These are phyloP conservation scores for Meteorus sp. DNA, from an alignment of 1,140 invertebrate genomes.

Conservation along the genomic window DNA sequence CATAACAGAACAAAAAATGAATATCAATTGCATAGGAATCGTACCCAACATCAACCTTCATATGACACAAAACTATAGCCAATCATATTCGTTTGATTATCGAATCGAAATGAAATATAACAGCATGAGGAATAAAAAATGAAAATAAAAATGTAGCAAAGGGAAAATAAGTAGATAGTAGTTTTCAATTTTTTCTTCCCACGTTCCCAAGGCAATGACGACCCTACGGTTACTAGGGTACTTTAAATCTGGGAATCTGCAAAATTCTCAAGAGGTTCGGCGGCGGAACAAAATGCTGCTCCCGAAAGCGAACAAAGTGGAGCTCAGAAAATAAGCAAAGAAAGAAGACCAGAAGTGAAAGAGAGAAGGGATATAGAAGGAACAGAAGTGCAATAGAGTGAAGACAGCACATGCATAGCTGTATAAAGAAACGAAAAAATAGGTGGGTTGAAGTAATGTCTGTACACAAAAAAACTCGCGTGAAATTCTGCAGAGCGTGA, in stretches of 20 bases:
- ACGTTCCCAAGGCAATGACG: not conserved
- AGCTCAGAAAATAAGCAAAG: conserved; percentile 17
- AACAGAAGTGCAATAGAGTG: not conserved
- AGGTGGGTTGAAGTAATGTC: not conserved
- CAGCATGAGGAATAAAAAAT: not conserved
- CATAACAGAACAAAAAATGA: no score
- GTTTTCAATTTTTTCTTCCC: conserved; percentile 27
- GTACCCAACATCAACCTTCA: no score
- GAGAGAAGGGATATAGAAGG: not conserved
- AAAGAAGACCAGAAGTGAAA: conserved; percentile 3
- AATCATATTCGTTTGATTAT: no score
- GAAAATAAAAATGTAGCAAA: not conserved
- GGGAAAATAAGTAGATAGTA: not conserved
- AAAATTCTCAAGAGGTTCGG: conserved; percentile 22
- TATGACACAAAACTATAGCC: no score
- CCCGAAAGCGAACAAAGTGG: conserved; percentile 22
- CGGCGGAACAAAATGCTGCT: conserved; percentile 20
- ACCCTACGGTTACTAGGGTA: conserved; percentile 8
- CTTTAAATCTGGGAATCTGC: conserved; percentile 27
- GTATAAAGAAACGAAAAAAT: not conserved
- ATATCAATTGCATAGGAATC: no score
- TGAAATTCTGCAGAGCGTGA: conserved; percentile 26
- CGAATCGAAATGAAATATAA: no score
- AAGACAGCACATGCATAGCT: not conserved
- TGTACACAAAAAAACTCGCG: conserved; percentile 18